Evolutionary conservation across 2,888 invertebrate genomes (phyloP), one percentile per base, ranked within the genome.

Genomic region (Hartigia nigra): DNA sequence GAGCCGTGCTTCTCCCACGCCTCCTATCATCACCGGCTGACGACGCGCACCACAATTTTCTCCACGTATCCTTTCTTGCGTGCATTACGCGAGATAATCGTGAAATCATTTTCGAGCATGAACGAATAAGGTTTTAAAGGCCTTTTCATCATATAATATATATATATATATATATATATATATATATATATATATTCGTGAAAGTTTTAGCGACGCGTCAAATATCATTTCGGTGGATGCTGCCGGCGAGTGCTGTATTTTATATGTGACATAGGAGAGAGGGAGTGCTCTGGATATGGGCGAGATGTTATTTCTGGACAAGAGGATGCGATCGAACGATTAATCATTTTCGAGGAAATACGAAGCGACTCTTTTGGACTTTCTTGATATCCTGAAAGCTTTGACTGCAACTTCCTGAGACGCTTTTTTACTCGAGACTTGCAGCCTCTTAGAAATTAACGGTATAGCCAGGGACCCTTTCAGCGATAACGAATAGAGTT

Each of bases 331-430:
- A 55, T 77, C 76, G 82, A 77, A 83, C 86, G 82, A 86, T 86
- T 86, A 86, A 86, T 86, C 86, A 86, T 86, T 84, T 85, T 85
- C 83, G 55, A 80, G 82, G 83, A 86, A 86, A 83, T 83, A 82
- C 82, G 81, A 83, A 81, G 78, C 81, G 80, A 79, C 81, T 81
- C 80, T 81, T 79, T 82, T 82, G 77, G 87, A 87, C 84, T 87
- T 87, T 87, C 85, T 84, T 86, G 87, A 87, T 87, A 87, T 86
- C 87, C 85, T 85, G 85, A 87, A 87, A 87, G 86, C 86, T 84
- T 83, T 83, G 83, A 72, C 82, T 79, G 83, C 78, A 82, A 85
- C 84, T 84, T 86, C 55, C 55, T 23, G 55, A 5, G 55, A 55
- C 9, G 55, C 23, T 55, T 55, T 55, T 55, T 55, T 55, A 55